These are phyloP conservation scores for Cichlasoma orientale DNA, from an alignment of 2,797 vertebrate species.

Conservation along the genomic window DNA sequence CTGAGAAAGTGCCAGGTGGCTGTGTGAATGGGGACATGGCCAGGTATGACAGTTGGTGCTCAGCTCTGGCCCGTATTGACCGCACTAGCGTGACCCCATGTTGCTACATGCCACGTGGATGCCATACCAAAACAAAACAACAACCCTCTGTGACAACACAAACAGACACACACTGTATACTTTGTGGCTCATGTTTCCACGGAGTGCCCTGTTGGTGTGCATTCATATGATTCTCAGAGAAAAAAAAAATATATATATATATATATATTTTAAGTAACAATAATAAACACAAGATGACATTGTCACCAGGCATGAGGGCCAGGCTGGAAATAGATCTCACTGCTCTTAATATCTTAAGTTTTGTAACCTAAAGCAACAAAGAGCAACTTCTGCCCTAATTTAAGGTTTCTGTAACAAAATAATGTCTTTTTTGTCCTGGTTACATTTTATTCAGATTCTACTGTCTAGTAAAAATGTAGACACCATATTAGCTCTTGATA, in stretches of 20 bases:
- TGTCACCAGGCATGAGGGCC: neutral
- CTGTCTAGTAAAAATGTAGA: neutral
- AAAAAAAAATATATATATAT: neutral
- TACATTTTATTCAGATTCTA: neutral
- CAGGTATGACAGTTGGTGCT: slow-evolving; percentile 68
- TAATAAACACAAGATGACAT: neutral
- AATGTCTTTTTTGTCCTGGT: neutral
- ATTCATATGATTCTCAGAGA: neutral
- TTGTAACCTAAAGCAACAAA: neutral
- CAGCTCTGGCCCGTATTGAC: slow-evolving; percentile 25
- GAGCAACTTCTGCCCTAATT: neutral
- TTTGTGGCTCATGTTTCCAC: slow-evolving; percentile 15
- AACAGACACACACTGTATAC: neutral
- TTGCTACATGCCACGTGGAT: slow-evolving; percentile 51
- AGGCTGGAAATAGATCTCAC: neutral
- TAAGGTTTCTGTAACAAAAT: neutral
- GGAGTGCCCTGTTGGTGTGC: neutral
- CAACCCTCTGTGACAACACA: slow-evolving; percentile 33
- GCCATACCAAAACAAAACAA: slow-evolving; percentile 47
- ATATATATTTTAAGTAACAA: rapidly evolving
- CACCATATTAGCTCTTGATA: neutral
- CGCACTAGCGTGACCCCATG: slow-evolving; percentile 36
- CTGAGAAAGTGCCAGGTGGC: slow-evolving; percentile 40
- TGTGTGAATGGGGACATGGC: slow-evolving; percentile 36
- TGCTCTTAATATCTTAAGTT: neutral